Percentiles rank a stretch among this genome's conserved stretches.
These are phyloP conservation scores for Oxyruncus cristatus DNA, from an alignment of 2,113 vertebrate species.

Conservation along the genomic window DNA sequence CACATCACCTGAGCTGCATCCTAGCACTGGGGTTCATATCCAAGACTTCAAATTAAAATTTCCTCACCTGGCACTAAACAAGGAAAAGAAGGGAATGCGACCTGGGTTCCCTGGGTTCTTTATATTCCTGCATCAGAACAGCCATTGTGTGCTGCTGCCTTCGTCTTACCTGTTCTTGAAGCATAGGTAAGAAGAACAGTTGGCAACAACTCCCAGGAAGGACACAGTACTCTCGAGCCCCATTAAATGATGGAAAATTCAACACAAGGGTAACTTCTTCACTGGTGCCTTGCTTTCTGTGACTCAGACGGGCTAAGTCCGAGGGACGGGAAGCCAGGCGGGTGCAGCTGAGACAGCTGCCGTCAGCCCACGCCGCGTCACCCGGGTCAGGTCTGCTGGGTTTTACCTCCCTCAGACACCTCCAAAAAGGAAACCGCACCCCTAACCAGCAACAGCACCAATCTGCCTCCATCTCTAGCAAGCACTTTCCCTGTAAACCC, in stretches of 20 bases:
- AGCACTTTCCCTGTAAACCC: not conserved
- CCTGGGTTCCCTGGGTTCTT: not conserved
- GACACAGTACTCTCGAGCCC: not conserved
- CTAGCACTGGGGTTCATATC: not conserved
- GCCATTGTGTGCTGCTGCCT: not conserved
- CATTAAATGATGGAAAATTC: not conserved
- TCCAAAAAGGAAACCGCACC: not conserved
- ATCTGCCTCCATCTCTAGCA: not conserved
- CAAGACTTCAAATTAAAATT: not conserved
- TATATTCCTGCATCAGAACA: not conserved
- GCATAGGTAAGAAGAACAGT: not conserved
- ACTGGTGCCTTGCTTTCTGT: not conserved
- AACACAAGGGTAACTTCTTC: not conserved
- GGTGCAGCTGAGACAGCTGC: not conserved
- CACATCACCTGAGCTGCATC: not conserved
- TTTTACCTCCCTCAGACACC: not conserved
- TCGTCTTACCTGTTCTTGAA: not conserved
- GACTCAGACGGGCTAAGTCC: not conserved
- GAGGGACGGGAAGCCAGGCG: not conserved
- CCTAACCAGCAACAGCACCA: not conserved
- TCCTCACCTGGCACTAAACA: not conserved
- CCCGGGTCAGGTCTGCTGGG: not conserved
- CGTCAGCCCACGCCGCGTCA: accelerated
- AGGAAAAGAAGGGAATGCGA: not conserved
- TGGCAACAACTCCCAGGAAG: not conserved